Percentiles rank a stretch among this genome's conserved stretches.
Evolutionary conservation across 53 echinoderm and acorn worm genomes (phyloP).

Genomic region (Actinopyga echinites): DNA sequence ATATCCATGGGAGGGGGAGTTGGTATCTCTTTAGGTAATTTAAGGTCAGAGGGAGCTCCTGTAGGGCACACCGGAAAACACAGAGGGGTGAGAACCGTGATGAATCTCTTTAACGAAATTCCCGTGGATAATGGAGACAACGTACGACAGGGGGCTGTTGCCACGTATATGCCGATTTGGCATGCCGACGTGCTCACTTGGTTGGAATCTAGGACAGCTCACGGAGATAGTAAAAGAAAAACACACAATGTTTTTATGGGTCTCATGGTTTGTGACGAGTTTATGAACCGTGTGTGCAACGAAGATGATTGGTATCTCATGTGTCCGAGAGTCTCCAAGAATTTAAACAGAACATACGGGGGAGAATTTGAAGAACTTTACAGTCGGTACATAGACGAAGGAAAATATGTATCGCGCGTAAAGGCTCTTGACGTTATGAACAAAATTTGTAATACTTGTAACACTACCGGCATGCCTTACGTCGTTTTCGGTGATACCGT

Average conservation of each 20-base stretch:
- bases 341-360: neutral
- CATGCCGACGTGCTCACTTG: neutral
- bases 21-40: neutral
- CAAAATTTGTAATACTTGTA: neutral
- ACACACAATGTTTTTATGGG: conserved; percentile 7
- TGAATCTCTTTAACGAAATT: neutral
- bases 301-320: neutral
- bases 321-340: neutral
- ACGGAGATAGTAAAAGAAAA: neutral
- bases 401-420: neutral
- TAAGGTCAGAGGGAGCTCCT: neutral
- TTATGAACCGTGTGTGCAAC: neutral
- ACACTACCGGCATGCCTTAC: neutral
- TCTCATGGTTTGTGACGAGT: neutral
- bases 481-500: neutral
- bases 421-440: neutral
- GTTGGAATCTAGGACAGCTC: neutral
- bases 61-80: neutral
- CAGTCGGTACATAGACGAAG: neutral
- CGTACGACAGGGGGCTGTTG: neutral
- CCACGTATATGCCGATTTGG: neutral
- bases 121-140: neutral
- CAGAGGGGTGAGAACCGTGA: neutral
- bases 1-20: neutral
- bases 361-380: neutral